These are phyloP conservation scores for Lottia gigantea DNA, from an alignment of 2,888 invertebrate genomes.

Conservation along the genomic window DNA sequence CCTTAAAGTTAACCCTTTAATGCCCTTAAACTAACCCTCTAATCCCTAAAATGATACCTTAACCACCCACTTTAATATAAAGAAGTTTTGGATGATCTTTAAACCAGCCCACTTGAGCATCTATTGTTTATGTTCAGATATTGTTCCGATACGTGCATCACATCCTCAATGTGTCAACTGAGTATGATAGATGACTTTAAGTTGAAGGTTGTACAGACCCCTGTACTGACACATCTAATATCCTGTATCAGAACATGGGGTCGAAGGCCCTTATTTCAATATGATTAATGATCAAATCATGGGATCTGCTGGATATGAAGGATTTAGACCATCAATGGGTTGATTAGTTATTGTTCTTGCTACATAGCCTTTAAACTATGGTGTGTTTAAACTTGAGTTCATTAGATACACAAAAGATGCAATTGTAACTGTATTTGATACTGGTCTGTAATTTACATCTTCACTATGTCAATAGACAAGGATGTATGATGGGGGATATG, in stretches of 20 bases:
- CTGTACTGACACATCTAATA: not conserved
- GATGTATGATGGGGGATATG: too few species aligned
- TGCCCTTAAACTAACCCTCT: conserved; percentile 1
- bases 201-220: not conserved
- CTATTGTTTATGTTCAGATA: not conserved
- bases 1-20: not conserved
- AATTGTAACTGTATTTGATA: too few species aligned
- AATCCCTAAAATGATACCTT: not conserved
- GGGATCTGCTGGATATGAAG: not conserved
- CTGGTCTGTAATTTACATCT: too few species aligned
- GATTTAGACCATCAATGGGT: not conserved
- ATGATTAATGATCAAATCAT: conserved; percentile 4
- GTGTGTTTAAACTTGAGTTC: not conserved
- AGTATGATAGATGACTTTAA: not conserved
- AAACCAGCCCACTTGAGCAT: not conserved
- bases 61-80: not conserved
- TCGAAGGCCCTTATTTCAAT: conserved; percentile 3
- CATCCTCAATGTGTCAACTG: not conserved
- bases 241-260: not conserved
- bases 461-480: too few species aligned
- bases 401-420: not conserved
- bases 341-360: not conserved
- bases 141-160: not conserved
- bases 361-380: not conserved
- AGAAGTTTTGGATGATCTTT: not conserved